Percentiles rank a stretch among this genome's conserved stretches.
Conservation (phyloP, 2,888 invertebrate genomes). For the Nowickia ferox region DNA sequence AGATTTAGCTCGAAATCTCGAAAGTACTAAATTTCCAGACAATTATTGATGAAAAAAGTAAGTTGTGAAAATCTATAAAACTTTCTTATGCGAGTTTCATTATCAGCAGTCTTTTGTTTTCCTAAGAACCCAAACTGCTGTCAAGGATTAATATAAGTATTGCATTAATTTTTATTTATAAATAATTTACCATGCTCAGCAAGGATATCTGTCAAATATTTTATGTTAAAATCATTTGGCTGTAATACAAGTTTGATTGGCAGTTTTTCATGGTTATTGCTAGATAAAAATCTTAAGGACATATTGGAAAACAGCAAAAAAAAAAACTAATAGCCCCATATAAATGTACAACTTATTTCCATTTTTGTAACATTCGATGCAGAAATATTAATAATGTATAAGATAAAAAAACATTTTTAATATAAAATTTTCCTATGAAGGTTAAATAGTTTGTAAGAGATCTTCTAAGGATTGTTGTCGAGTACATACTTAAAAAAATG, state of each 20-base stretch:
- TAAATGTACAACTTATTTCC: no score
- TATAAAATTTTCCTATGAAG: not conserved
- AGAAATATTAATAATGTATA: slow-evolving; percentile 13
- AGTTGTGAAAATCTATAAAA: no score
- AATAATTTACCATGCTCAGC: not conserved
- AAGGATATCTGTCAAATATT: slow-evolving; percentile 14
- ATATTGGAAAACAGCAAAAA: not conserved
- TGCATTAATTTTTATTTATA: not conserved
- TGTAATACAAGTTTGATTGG: slow-evolving; percentile 35
- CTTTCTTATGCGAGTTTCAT: no score
- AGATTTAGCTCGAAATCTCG: no score
- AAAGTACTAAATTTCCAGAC: no score
- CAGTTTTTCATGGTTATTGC: slow-evolving; percentile 4
- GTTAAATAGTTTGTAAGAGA: not conserved
- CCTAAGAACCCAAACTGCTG: not conserved
- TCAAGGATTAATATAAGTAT: not conserved
- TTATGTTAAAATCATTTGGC: not conserved
- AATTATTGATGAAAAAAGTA: no score
- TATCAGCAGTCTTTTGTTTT: no score
- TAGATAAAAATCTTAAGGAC: slow-evolving; percentile 39
- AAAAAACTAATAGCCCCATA: not conserved
- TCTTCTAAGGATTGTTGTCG: not conserved
- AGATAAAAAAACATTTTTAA: not conserved
- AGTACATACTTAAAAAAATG: not conserved
- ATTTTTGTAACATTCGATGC: slow-evolving; percentile 13